Conservation (phyloP, 2,113 vertebrate species). For the Aspiorhynchus laticeps region DNA sequence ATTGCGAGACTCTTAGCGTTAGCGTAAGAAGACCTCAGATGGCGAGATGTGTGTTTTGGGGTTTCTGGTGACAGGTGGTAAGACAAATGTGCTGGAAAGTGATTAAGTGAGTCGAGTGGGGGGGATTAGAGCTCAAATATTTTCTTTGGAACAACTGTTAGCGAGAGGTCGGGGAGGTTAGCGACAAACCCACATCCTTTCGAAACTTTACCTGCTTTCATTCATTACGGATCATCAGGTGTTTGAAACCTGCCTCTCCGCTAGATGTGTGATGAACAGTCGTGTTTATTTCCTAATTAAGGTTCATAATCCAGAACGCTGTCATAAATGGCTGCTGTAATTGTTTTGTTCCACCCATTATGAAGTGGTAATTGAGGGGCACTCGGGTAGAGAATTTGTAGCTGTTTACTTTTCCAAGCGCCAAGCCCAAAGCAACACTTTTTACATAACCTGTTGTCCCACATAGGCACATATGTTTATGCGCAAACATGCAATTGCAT, state of each 20-base stretch:
- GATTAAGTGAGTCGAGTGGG: constrained; percentile 23
- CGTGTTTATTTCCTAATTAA: constrained; percentile 68
- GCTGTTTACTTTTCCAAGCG: constrained; percentile 55
- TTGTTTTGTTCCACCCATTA: constrained; percentile 60
- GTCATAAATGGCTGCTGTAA: constrained; percentile 63
- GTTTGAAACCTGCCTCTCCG: constrained; percentile 41
- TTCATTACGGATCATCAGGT: constrained; percentile 43
- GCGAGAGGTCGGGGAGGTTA: neutral
- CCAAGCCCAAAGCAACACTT: constrained; percentile 44
- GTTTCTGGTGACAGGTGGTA: constrained; percentile 12
- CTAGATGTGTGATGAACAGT: constrained; percentile 47
- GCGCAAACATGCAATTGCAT: neutral
- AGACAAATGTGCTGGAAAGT: constrained; percentile 31
- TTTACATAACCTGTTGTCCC: constrained; percentile 41
- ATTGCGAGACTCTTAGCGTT: neutral
- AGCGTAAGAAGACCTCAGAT: constrained; percentile 21
- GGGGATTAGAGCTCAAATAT: constrained; percentile 16
- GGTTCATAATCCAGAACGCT: constrained; percentile 61
- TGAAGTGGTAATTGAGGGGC: constrained; percentile 55
- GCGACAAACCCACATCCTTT: neutral
- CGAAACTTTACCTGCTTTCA: constrained; percentile 34
- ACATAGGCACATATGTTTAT: neutral
- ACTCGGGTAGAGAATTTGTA: constrained; percentile 53
- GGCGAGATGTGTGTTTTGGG: constrained; percentile 39
- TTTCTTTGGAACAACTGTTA: constrained; percentile 33